phyloP scores from a whole-genome alignment of 1,140 invertebrate species.

The Paraescarpia echinospica region DNA sequence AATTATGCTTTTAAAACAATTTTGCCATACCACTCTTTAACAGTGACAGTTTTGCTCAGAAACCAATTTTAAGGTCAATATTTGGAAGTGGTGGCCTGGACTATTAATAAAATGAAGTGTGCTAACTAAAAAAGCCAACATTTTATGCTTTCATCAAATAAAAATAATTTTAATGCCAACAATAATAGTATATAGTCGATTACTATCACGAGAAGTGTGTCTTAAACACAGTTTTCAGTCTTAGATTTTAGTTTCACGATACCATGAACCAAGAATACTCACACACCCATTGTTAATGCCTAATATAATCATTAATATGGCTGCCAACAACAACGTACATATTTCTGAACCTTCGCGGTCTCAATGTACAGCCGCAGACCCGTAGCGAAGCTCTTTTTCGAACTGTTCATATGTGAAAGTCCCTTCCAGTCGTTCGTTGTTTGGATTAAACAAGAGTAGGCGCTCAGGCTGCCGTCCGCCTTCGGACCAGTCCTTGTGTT shows the following conservation, averaged over 20 bases:
- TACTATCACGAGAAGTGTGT: neutral
- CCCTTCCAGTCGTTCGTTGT: conserved; percentile 89
- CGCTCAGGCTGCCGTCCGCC: conserved; percentile 78
- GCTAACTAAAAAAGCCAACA: neutral
- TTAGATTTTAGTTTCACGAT: neutral
- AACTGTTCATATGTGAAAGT: conserved; percentile 94
- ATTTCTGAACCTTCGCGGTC: neutral
- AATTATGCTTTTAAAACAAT: no score
- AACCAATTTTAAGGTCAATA: no score
- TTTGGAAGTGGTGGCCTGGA: no score
- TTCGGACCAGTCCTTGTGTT: conserved; percentile 73
- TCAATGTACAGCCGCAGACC: neutral
- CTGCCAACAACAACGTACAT: neutral
- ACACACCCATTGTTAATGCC: neutral
- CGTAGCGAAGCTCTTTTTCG: conserved; percentile 60
- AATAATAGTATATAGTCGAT: neutral
- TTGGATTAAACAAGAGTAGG: conserved; percentile 97
- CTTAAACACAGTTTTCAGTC: neutral
- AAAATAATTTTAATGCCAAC: neutral
- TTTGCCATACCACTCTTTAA: no score
- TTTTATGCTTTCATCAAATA: neutral
- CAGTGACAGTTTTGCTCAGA: no score
- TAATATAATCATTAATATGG: neutral
- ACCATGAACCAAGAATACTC: neutral
- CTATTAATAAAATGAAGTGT: neutral